These are phyloP conservation scores for Melanotaenia parkinsoni DNA, from an alignment of 2,797 vertebrate genomes.

Conservation along the genomic window DNA sequence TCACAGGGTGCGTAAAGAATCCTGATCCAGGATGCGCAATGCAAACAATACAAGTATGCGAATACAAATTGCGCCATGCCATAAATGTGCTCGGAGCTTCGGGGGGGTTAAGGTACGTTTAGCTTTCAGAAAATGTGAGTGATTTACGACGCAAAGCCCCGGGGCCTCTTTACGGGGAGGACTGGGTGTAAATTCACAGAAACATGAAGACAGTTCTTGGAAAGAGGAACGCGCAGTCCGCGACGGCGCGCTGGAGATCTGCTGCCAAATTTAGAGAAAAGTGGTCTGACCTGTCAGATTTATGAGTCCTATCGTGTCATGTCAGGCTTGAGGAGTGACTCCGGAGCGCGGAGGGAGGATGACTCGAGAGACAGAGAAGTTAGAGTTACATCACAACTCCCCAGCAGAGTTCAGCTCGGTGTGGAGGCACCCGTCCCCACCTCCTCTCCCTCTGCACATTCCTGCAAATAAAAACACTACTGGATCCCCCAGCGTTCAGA, in stretches of 20 bases:
- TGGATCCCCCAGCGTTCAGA: slow-evolving; percentile 31
- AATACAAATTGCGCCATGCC: neutral
- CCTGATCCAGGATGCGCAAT: neutral
- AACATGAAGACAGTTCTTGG: slow-evolving; percentile 1
- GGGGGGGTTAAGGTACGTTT: neutral
- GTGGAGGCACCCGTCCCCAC: slow-evolving; percentile 11
- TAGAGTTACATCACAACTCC: slow-evolving; percentile 41
- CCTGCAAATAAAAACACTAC: slow-evolving; percentile 52
- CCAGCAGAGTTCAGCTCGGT: neutral
- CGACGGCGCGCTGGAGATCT: neutral
- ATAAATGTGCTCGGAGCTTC: neutral
- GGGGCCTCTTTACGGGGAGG: neutral
- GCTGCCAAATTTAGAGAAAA: neutral
- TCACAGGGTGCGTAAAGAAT: neutral
- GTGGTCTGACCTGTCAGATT: slow-evolving; percentile 65
- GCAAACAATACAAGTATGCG: neutral
- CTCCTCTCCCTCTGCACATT: slow-evolving; percentile 43
- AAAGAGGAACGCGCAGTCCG: neutral
- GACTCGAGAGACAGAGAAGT: neutral
- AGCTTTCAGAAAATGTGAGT: slow-evolving; percentile 11
- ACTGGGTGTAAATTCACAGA: slow-evolving; percentile 1
- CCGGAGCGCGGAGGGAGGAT: neutral
- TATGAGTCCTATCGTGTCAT: slow-evolving; percentile 50
- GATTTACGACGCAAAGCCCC: slow-evolving; percentile 14
- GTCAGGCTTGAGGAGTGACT: slow-evolving; percentile 3